Base-by-base conservation (phyloP, 2,113 vertebrate genomes). In the Notothenia rossii region DNA sequence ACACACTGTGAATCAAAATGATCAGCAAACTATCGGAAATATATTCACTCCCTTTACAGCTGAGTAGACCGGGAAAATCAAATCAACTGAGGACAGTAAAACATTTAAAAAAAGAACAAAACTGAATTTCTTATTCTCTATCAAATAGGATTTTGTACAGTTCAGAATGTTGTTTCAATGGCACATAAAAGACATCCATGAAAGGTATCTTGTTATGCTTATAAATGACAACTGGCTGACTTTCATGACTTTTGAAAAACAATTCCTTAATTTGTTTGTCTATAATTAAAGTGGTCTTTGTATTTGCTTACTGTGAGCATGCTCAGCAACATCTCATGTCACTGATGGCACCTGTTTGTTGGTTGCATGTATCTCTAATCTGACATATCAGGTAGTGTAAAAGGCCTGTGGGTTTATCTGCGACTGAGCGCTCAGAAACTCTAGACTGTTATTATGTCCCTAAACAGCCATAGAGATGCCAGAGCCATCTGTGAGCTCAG, bases 391-490 rank as follows among this genome's bases (percentile, higher is more conserved):
- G 88, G 82, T 90, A 87, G 79, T 82, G 72, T 50, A 75, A 86
- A 70, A 92, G 89, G 87, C 82, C 84, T 61, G 64, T 79, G 72
- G 79, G 83, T 82, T 91, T 79, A 89, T 86, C 71, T 79, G 72
- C 22, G 51, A 82, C 90, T 83, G 82, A 82, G 77, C 59, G 46
- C 84, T 86, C 72, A 81, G 86, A 91, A 86, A 90, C 82, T 29
- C 53, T 89, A 88, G 64, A 87, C 85, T 86, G 54, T 88, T 85
- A 88, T 89, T 87, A 87, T 89, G 86, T 89, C 86, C 87, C 88
- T 81, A 70, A 88, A 79, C 87, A 87, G 86, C 75, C 78, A 87
- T 77, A 77, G 83, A 85, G 86, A 93, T 91, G 85, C 92, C 89
- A 63, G 48, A 10, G 61, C 71, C 86, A 77, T 56, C 70, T 88